Conservation (phyloP, 1,140 invertebrate species). For the Listronotus bonariensis region DNA sequence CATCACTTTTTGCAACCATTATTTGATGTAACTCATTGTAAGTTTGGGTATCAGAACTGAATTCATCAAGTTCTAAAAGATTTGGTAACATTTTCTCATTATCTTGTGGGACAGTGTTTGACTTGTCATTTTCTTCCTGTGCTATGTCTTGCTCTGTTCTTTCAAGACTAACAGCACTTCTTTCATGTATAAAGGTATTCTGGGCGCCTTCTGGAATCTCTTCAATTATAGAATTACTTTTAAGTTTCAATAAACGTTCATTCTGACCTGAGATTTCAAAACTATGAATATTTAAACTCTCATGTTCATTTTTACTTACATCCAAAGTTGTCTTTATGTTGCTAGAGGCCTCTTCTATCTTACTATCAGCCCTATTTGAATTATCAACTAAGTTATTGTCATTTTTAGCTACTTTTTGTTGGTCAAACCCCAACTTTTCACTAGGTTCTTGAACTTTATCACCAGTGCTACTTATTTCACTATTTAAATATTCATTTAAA, state of each 20-base stretch:
- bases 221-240: too few species aligned
- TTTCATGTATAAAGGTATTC: too few species aligned
- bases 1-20: not conserved
- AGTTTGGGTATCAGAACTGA: too few species aligned
- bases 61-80: too few species aligned
- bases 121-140: too few species aligned
- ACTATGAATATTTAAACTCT: not conserved
- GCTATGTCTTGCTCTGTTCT: too few species aligned
- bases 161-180: too few species aligned
- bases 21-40: not conserved
- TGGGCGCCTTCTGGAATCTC: too few species aligned
- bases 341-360: not conserved
- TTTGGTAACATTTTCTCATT: too few species aligned
- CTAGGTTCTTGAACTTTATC: conserved; percentile 45
- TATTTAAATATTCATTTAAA: conserved; percentile 66
- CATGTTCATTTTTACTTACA: not conserved
- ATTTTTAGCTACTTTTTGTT: not conserved
- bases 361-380: not conserved
- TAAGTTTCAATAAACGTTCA: too few species aligned
- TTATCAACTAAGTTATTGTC: conserved; percentile 23
- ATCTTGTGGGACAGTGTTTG: too few species aligned
- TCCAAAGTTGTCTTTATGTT: not conserved
- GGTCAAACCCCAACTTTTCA: conserved; percentile 2
- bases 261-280: too few species aligned
- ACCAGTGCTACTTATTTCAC: conserved; percentile 26